phyloP scores from a whole-genome alignment of 2,888 invertebrate genomes.

The Lepidocyrtinus sp. region DNA sequence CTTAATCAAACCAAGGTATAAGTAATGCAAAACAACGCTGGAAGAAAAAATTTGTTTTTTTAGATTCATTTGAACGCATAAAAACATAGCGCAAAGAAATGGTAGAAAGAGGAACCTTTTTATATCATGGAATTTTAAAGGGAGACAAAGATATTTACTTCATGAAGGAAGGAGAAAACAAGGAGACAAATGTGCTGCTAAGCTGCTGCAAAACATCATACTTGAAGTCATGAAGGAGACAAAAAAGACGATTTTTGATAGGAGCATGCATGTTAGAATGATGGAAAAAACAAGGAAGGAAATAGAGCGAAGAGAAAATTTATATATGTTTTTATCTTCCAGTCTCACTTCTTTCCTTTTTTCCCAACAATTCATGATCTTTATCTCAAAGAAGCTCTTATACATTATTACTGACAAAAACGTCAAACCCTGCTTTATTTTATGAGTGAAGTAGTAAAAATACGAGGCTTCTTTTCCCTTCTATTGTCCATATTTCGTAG shows the following conservation, averaged over 20 bases:
- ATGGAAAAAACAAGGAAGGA: conserved; percentile 31
- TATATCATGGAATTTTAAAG: neutral
- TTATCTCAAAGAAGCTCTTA: neutral
- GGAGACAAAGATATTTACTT: neutral
- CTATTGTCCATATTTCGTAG: neutral
- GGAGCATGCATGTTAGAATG: neutral
- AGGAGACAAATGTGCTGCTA: conserved; percentile 51
- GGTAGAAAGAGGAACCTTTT: no score
- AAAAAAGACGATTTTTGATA: neutral
- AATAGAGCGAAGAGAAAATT: conserved; percentile 57
- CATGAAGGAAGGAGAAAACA: conserved; percentile 14
- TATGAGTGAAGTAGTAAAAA: neutral
- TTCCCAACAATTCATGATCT: neutral
- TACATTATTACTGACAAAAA: neutral
- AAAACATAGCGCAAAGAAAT: neutral
- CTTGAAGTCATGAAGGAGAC: neutral
- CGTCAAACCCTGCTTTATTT: neutral
- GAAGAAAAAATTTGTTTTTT: neutral
- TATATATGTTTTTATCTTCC: conserved; percentile 34
- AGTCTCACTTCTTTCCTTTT: neutral
- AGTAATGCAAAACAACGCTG: conserved; percentile 42
- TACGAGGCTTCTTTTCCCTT: neutral
- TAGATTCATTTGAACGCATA: neutral
- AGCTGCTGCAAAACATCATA: conserved; percentile 23
- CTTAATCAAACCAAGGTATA: conserved; percentile 32